Conservation (phyloP, 2,797 vertebrate species). For the Anisognathus igniventris region DNA sequence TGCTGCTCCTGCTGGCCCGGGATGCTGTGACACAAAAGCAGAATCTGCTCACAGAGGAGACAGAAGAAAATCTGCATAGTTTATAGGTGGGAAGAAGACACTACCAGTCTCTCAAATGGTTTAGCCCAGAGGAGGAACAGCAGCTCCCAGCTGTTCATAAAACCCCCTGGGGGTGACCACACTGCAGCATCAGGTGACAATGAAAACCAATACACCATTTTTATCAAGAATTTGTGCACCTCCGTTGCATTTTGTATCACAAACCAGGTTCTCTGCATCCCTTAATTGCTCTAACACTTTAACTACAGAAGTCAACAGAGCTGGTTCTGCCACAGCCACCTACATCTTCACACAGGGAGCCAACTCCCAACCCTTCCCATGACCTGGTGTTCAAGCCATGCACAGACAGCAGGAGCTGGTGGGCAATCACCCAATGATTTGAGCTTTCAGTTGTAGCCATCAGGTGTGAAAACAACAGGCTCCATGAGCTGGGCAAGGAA, state of each 20-base stretch:
- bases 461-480: background rate
- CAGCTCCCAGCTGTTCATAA: background rate
- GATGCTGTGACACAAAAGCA: background rate
- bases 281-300: background rate
- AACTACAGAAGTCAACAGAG: fast-evolving
- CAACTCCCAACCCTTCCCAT: background rate
- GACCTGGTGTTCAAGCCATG: too few relatives aligned
- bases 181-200: background rate
- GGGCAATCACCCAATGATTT: background rate
- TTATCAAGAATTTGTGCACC: background rate
- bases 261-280: background rate
- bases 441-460: background rate
- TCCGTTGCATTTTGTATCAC: background rate
- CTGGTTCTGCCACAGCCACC: background rate
- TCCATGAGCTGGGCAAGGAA: background rate
- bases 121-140: background rate
- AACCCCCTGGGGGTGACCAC: too few relatives aligned
- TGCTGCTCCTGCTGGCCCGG: fast-evolving
- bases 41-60: background rate
- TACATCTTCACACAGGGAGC: background rate
- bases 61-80: background rate
- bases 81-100: background rate
- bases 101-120: background rate
- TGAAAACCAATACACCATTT: background rate
- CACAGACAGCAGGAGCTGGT: background rate